Base-by-base conservation (phyloP, 2,888 invertebrate species). In the Malthinus seriepunctatus region DNA sequence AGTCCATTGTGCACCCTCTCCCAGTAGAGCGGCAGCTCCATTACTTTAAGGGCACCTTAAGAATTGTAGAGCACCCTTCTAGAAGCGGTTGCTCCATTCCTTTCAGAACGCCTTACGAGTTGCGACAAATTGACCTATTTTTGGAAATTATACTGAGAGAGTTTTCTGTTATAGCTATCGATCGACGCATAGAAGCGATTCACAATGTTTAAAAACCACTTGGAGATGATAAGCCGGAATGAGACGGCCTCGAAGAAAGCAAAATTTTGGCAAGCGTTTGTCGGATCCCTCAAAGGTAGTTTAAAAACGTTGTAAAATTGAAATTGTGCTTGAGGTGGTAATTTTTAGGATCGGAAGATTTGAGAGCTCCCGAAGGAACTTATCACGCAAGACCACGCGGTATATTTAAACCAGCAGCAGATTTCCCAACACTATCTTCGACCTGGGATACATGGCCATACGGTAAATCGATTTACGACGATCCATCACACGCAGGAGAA, bases 191-290 rank as follows among this genome's bases (percentile, higher is more conserved):
- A 71, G 57, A 39, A 65, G 54, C 56, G 60, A 84, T 83, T 81
- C 84, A 90, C 88, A 84, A 90, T 93, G 90, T 91, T 93, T 84
- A 92, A 89, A 85, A 90, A 83, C 82, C 93, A 93, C 84, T 88
- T 93, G 83, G 93, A 93, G 84, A 93, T 93, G 91, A 93, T 93
- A 80, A 91, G 93, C 83, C 89, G 93, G 83, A 93, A 93, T 81
- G 93, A 93, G 84, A 87, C 90, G 79, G 88, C 92, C 79, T 90
- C 91, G 83, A 92, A 91, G 85, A 93, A 93, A 84, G 93, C 93
- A 80, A 93, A 88, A 84, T 93, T 93, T 83, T 93, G 93, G 93
- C 93, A 93, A 82, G 92, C 93, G 77, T 93, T 90, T 81, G 91
- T 93, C 80, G 88, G 93, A 81, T 93, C 93, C 82, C 86, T 93